Evolutionary conservation across 23 tunicate species (phyloP).

Genomic region (Halocynthia roretzi): DNA sequence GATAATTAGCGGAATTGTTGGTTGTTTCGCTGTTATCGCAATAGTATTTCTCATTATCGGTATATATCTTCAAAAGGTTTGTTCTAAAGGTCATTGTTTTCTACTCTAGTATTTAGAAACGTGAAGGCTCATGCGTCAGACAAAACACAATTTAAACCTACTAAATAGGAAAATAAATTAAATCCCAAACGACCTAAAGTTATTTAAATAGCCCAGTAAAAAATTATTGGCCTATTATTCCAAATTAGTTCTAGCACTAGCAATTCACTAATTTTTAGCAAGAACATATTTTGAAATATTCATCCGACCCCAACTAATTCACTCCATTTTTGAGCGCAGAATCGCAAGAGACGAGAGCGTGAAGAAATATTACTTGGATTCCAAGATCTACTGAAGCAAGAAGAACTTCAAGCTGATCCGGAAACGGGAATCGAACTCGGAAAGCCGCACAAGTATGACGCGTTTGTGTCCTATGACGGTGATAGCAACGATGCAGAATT

Average conservation of each 20-base stretch:
- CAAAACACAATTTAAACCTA: background rate
- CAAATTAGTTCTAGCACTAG: too few species aligned
- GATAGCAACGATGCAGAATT: conserved; percentile 46
- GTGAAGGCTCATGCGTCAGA: background rate
- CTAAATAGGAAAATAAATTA: background rate
- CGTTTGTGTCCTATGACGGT: conserved; percentile 67
- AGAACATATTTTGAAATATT: too few species aligned
- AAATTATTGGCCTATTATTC: too few species aligned
- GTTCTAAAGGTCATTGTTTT: background rate
- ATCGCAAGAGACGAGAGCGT: conserved; percentile 38
- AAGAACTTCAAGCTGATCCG: conserved; percentile 21
- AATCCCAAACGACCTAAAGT: too few species aligned
- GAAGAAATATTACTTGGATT: conserved; percentile 72
- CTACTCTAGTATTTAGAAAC: background rate
- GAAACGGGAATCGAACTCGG: conserved; percentile 25
- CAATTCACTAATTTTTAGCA: background rate
- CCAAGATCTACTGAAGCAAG: conserved; percentile 55
- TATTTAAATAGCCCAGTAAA: too few species aligned
- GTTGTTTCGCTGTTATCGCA: conserved; percentile 21
- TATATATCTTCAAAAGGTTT: conserved; percentile 40
- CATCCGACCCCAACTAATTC: background rate
- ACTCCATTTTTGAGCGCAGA: conserved; percentile 12
- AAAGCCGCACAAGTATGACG: conserved; percentile 52
- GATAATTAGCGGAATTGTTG: conserved; percentile 23
- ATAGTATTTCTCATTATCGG: conserved; percentile 5